These are phyloP conservation scores for Aurelia sp. DNA, from an alignment of 30 jellyfish, hydroid and myxozoan species.

Conservation along the genomic window DNA sequence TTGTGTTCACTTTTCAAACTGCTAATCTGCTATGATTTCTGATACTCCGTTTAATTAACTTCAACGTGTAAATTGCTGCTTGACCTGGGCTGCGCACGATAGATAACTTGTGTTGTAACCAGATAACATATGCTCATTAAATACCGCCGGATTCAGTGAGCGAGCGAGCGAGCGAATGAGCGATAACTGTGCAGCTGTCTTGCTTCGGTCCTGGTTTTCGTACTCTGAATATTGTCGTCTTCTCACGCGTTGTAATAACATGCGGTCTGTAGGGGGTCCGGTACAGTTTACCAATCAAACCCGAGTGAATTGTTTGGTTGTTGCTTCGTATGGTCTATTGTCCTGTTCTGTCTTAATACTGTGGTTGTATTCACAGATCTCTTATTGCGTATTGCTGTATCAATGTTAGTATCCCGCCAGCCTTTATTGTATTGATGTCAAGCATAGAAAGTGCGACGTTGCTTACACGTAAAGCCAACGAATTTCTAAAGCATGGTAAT, in stretches of 20 bases:
- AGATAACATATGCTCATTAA: neutral
- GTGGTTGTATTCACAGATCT: too few species aligned
- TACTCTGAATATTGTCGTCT: constrained; percentile 42
- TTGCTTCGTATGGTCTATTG: constrained; percentile 4
- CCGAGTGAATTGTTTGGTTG: constrained; percentile 23
- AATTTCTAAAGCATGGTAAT: constrained; percentile 63
- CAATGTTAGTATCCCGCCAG: constrained; percentile 72
- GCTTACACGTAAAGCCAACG: constrained; percentile 12
- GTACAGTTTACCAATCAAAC: constrained; percentile 66
- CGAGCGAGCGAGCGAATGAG: constrained; percentile 9
- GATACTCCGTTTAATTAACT: too few species aligned
- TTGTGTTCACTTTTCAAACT: constrained; percentile 12
- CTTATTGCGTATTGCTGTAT: constrained; percentile 48
- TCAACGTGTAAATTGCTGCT: neutral
- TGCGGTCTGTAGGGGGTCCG: constrained; percentile 73
- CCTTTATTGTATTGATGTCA: constrained; percentile 16
- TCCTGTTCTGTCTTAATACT: too few species aligned
- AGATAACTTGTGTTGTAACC: constrained; percentile 40
- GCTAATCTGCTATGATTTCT: neutral
- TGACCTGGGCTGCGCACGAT: constrained; percentile 58
- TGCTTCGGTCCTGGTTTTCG: constrained; percentile 3
- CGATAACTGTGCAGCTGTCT: constrained; percentile 21
- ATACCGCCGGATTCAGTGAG: neutral
- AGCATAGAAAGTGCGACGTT: neutral
- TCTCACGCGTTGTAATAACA: constrained; percentile 69